A percentile compares a stretch with the other conserved stretches of the same genome.
These are phyloP conservation scores for Cryptocephalus moraei DNA, from an alignment of 2,888 invertebrate species.

Conservation along the genomic window DNA sequence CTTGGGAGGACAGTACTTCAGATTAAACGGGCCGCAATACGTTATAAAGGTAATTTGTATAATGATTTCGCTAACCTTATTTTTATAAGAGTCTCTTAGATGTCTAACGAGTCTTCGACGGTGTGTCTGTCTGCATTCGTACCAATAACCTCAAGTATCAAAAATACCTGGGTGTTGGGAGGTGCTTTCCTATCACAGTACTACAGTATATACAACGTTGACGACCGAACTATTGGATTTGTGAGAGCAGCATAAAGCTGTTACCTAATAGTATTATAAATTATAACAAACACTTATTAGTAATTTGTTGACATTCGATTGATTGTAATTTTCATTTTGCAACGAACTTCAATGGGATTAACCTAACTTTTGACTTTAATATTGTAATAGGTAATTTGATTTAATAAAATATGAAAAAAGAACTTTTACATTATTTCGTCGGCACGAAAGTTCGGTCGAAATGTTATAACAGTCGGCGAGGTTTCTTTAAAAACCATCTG, in stretches of 20 bases:
- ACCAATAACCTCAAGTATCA: slow-evolving; percentile 10
- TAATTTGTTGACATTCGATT: no score
- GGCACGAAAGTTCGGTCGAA: no score
- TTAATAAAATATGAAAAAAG: no score
- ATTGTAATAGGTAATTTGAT: no score
- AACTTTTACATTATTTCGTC: no score
- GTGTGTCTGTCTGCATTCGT: slow-evolving; percentile 40
- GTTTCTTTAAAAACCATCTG: no score
- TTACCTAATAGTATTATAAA: no score
- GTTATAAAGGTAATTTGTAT: slow-evolving; percentile 6
- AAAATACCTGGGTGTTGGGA: slow-evolving; percentile 37
- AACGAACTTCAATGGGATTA: no score
- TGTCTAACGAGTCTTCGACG: slow-evolving; percentile 28
- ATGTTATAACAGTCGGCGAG: no score
- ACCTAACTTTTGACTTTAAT: no score
- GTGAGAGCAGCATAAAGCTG: slow-evolving; percentile 30
- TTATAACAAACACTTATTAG: no score
- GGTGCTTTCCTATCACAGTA: slow-evolving; percentile 42
- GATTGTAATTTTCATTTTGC: no score
- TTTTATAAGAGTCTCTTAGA: slow-evolving; percentile 29
- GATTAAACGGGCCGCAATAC: slow-evolving; percentile 41
- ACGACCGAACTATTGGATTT: slow-evolving; percentile 34
- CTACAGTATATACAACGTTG: slow-evolving; percentile 40
- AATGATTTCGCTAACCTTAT: not conserved
- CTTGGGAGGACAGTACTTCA: slow-evolving; percentile 48